phyloP scores from a whole-genome alignment of 2,113 vertebrate genomes.

The Solea solea region DNA sequence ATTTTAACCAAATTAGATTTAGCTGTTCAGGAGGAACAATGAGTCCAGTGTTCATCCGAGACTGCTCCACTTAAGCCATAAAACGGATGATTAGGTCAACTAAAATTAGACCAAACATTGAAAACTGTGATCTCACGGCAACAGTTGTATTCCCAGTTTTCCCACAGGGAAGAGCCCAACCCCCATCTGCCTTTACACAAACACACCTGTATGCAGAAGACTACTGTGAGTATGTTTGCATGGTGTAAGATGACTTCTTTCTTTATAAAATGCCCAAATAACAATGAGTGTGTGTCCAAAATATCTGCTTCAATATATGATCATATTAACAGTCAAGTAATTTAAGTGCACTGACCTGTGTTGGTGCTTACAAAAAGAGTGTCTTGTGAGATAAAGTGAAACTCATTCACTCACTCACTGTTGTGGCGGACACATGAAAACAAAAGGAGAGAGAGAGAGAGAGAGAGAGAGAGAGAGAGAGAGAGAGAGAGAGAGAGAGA shows the following conservation, averaged over 20 bases:
- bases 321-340: neutral
- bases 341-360: constrained; percentile 1
- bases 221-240: constrained; percentile 15
- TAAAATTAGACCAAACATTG: constrained; percentile 63
- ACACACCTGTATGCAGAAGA: constrained; percentile 39
- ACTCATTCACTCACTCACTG: constrained; percentile 21
- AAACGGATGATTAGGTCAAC: constrained; percentile 54
- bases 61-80: constrained; percentile 52
- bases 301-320: constrained; percentile 15
- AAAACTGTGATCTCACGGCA: constrained; percentile 34
- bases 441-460: constrained; percentile 13
- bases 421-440: constrained; percentile 42
- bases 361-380: constrained; percentile 13
- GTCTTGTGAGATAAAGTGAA: constrained; percentile 23
- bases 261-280: neutral
- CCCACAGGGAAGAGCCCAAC: constrained; percentile 39
- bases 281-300: constrained; percentile 1
- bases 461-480: constrained; percentile 37
- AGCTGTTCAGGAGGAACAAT: constrained; percentile 26
- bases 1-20: constrained; percentile 29
- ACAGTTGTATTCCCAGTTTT: constrained; percentile 22
- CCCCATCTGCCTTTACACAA: constrained; percentile 40
- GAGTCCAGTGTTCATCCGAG: constrained; percentile 20
- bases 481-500: constrained; percentile 37
- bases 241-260: neutral